These are phyloP conservation scores for Vesta saturnalis DNA, from an alignment of 2,888 invertebrate species.

Conservation along the genomic window DNA sequence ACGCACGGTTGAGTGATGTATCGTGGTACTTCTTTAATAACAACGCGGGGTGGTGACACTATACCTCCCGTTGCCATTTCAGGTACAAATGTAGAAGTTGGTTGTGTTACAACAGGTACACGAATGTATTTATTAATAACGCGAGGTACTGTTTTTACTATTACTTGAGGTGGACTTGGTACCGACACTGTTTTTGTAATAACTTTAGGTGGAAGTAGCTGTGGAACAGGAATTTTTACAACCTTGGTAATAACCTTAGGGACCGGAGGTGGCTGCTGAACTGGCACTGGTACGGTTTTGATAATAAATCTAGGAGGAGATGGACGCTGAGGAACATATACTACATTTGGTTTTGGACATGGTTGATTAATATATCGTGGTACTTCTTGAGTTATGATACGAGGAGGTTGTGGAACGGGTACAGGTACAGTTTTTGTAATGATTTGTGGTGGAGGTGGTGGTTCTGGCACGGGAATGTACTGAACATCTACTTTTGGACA, in stretches of 20 bases:
- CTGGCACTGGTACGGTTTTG: neutral
- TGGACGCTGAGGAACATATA: neutral
- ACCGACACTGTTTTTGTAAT: conserved; percentile 20
- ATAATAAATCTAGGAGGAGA: conserved; percentile 9
- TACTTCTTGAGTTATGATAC: neutral
- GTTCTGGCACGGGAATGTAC: neutral
- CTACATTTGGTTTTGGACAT: no score
- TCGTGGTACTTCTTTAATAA: conserved; percentile 19
- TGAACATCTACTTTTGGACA: neutral
- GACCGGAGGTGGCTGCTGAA: neutral
- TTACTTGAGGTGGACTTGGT: conserved; percentile 13
- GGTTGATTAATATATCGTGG: neutral
- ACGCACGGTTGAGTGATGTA: neutral
- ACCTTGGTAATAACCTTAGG: neutral
- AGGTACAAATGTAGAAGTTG: no score
- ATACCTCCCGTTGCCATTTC: no score
- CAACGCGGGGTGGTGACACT: conserved; percentile 18
- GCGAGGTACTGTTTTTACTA: conserved; percentile 11
- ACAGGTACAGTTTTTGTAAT: neutral
- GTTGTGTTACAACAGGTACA: neutral
- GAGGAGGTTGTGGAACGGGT: conserved; percentile 9
- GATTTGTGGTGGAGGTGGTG: neutral
- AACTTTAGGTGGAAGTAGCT: conserved; percentile 7
- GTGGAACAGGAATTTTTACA: neutral
- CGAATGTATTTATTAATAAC: neutral